Conservation (phyloP, 2,797 vertebrate genomes). For the Iguana delicatissima region DNA sequence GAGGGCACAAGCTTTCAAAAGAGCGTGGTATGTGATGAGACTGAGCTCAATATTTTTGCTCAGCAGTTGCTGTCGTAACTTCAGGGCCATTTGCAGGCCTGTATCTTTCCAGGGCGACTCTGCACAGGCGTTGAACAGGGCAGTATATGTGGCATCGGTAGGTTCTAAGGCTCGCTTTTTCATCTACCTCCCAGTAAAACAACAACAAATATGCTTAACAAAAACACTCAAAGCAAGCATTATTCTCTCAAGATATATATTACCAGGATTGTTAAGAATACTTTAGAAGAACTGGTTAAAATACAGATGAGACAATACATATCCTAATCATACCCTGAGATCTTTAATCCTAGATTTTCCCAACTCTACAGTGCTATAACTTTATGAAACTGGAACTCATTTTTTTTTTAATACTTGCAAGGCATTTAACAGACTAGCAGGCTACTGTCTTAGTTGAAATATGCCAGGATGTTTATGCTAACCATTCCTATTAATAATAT, state of each 20-base stretch:
- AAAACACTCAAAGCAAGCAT: not conserved
- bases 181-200: slow-evolving; percentile 83
- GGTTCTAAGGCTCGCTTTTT: slow-evolving; percentile 90
- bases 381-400: too few relatives aligned
- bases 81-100: slow-evolving; percentile 87
- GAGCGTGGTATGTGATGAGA: slow-evolving; percentile 88
- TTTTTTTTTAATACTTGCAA: too few relatives aligned
- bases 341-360: too few relatives aligned
- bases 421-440: too few relatives aligned
- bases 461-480: too few relatives aligned
- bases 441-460: too few relatives aligned
- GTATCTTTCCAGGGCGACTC: slow-evolving; percentile 87
- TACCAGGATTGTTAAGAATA: not conserved
- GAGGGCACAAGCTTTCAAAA: slow-evolving; percentile 89
- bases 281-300: not conserved
- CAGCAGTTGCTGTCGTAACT: slow-evolving; percentile 87
- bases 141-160: slow-evolving; percentile 90
- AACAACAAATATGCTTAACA: not conserved
- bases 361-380: too few relatives aligned
- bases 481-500: too few relatives aligned
- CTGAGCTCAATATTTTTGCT: slow-evolving; percentile 84
- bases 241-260: not conserved
- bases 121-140: slow-evolving; percentile 94
- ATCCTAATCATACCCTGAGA: not conserved
- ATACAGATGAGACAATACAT: not conserved